Evolutionary conservation across 2,888 invertebrate genomes (phyloP).

Genomic region (Drosophila acutilabella): DNA sequence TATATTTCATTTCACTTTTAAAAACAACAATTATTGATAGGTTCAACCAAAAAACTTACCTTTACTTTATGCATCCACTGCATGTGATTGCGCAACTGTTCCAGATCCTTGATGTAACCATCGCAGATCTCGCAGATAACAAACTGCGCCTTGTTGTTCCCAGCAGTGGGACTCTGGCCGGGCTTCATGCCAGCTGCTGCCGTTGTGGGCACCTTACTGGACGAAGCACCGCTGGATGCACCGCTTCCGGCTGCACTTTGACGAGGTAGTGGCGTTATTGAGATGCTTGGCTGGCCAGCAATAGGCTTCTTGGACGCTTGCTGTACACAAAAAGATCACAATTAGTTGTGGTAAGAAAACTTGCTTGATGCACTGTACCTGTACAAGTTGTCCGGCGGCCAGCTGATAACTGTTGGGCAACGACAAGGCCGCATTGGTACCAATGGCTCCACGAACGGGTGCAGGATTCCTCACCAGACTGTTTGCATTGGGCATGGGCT

Average conservation of each 20-base stretch:
- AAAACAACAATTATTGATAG: background rate
- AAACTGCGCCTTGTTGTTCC: constrained; percentile 91
- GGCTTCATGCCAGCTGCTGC: constrained; percentile 86
- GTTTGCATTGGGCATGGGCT: constrained; percentile 67
- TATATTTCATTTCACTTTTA: no score
- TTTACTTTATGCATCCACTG: constrained; percentile 99
- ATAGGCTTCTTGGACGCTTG: constrained; percentile 81
- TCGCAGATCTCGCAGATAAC: constrained; percentile 99
- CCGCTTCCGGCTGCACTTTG: constrained; percentile 88
- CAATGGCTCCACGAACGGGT: constrained; percentile 80
- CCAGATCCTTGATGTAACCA: constrained; percentile 97
- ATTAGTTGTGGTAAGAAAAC: background rate
- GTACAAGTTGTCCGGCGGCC: constrained; percentile 83
- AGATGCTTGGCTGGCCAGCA: constrained; percentile 92
- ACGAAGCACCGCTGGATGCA: constrained; percentile 83
- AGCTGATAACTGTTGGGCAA: constrained; percentile 84
- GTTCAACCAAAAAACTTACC: constrained; percentile 70
- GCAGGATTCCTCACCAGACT: constrained; percentile 75
- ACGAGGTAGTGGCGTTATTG: constrained; percentile 94
- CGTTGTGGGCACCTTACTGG: constrained; percentile 81
- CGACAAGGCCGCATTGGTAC: constrained; percentile 81
- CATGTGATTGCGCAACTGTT: constrained; percentile 97
- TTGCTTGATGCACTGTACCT: constrained; percentile 59
- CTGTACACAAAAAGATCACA: constrained; percentile 10
- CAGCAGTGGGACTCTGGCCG: constrained; percentile 82